Base-by-base conservation (phyloP, 2,888 invertebrate genomes). In the Cordylochernes scorpioides region DNA sequence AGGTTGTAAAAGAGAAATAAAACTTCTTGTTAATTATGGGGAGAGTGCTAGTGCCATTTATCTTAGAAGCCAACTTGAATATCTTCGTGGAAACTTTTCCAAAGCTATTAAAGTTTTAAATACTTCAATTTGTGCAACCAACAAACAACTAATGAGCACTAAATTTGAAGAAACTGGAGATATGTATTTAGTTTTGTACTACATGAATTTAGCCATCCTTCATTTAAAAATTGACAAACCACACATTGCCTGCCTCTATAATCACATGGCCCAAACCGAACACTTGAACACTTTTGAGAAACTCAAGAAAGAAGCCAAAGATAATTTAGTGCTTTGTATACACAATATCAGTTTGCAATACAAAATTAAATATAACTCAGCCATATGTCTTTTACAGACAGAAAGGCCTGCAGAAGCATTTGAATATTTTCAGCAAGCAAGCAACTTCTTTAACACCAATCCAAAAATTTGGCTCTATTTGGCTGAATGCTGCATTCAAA, bases 381-480 rank as follows among this genome's bases (percentile, higher is more conserved):
- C 80, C 1, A 62, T 88, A 30, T 65, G 75, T 12, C 58, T 84
- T 44, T 59, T 91, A 24, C 70, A 75, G 47, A 67, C 75, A 17
- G 71, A 71, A 31, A 67, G 74, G 43, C 67, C 77, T 1, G 61
- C 64, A 35, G 70, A 73, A 45, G 86, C 91, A 1, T 88, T 91
- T 53, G 80, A 82, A 47, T 82, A 77, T 50, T 64, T 88, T 24
- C 67, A 75, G 9, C 71, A 80, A 51, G 75, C 75, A 3, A 68
- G 78, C 0, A 67, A 78, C 39, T 66, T 72, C 33, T 77, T 73
- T 46, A 77, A 75, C 36, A 70, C 71, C 43, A 86, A 84, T 53
- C 74, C 86, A 3, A 61, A 75, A 31, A 61, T 91, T 22, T 94
- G 91, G 88, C 58, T 84, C 32, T 63, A 88, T 44, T 59, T 91